These are phyloP conservation scores for Dreissena rostriformis DNA, from an alignment of 1,140 invertebrate genomes.

Conservation along the genomic window DNA sequence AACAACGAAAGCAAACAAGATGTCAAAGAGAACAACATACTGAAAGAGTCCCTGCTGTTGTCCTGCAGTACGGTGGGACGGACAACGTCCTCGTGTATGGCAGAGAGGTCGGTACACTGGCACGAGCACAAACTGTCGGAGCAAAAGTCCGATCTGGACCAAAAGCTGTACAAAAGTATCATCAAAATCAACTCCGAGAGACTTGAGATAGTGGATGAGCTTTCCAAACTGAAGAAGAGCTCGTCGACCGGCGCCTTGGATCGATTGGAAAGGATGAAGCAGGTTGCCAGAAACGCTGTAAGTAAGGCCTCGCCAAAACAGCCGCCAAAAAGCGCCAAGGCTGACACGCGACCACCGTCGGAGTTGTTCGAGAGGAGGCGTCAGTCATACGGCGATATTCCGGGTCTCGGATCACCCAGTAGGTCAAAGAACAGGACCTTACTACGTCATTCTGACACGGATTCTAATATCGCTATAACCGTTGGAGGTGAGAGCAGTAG, in stretches of 20 bases:
- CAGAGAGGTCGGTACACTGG: constrained; percentile 39
- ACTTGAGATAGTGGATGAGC: constrained; percentile 36
- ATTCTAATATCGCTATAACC: constrained; percentile 30
- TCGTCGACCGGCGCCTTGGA: constrained; percentile 43
- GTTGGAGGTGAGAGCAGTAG: constrained; percentile 33
- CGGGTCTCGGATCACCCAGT: neutral
- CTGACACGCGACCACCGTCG: neutral
- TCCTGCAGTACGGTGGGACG: constrained; percentile 21
- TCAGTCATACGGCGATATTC: neutral
- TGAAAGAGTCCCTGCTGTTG: constrained; percentile 38
- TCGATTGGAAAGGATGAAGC: neutral
- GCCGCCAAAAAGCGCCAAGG: too few relatives aligned
- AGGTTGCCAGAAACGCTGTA: neutral
- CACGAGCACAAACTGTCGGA: constrained; percentile 42
- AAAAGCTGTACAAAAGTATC: constrained; percentile 42
- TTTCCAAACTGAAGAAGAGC: constrained; percentile 44
- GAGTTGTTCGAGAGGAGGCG: neutral
- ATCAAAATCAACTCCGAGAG: constrained; percentile 42
- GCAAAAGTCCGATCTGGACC: constrained; percentile 20
- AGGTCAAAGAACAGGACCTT: neutral
- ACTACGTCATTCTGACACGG: constrained; percentile 1
- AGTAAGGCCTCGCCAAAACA: too few relatives aligned
- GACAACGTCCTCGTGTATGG: constrained; percentile 33
- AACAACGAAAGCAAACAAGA: constrained; percentile 11
- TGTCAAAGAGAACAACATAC: neutral